These are phyloP conservation scores for Pseudeuparius sepicola DNA, from an alignment of 2,888 invertebrate species.

Conservation along the genomic window DNA sequence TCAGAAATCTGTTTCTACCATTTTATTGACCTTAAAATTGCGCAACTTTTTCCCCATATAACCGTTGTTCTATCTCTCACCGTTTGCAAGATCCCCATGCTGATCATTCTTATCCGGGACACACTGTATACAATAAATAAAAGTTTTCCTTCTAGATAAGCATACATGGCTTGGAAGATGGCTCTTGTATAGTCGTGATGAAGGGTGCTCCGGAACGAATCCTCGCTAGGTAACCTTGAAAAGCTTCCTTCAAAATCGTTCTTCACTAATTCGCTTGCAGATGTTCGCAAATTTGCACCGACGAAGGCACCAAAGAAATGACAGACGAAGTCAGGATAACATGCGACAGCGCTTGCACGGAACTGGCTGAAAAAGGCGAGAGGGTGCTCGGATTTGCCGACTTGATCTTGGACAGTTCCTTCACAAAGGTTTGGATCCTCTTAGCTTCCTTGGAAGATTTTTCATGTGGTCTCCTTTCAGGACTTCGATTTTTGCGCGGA, in stretches of 20 bases:
- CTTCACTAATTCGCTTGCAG: conserved; percentile 31
- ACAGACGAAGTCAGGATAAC: conserved; percentile 44
- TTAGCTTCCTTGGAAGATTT: no score
- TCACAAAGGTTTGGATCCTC: no score
- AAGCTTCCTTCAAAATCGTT: no score
- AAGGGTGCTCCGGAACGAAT: conserved; percentile 69
- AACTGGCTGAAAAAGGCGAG: conserved; percentile 70
- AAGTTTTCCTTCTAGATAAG: conserved; percentile 38
- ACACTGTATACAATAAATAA: no score
- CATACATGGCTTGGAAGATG: conserved; percentile 50
- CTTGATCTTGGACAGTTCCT: conserved; percentile 43
- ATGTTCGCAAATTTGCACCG: conserved; percentile 51
- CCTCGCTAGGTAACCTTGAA: conserved; percentile 41
- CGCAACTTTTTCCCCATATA: no score
- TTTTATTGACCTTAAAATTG: no score
- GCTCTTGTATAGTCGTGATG: conserved; percentile 53
- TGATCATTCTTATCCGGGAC: no score
- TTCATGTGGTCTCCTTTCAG: no score
- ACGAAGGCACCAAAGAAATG: conserved; percentile 46
- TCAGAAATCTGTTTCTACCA: no score
- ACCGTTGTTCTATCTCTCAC: no score
- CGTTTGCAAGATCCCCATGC: no score
- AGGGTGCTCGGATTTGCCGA: conserved; percentile 81
- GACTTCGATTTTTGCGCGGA: conserved; percentile 52
- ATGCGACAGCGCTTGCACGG: conserved; percentile 61